A percentile compares a stretch with the other conserved stretches of the same genome.
Evolutionary conservation across 1,140 invertebrate species (phyloP).

Genomic region (Lamellibrachia luymesi): DNA sequence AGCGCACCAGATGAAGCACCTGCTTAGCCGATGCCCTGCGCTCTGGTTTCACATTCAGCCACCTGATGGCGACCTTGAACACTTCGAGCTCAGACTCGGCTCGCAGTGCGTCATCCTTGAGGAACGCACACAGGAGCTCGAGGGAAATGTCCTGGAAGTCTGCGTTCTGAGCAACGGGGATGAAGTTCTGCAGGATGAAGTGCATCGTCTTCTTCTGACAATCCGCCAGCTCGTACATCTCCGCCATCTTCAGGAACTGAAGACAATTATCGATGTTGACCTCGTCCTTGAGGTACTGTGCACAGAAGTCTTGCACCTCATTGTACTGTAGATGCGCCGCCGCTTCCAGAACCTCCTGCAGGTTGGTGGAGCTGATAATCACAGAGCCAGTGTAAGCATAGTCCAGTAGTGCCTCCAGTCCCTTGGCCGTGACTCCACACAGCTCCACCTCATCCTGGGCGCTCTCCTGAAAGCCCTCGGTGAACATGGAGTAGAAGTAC

Average conservation of each 20-base stretch:
- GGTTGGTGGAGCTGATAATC: slow-evolving; percentile 26
- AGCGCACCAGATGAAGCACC: slow-evolving; percentile 21
- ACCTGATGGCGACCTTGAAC: slow-evolving; percentile 15
- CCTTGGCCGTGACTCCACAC: slow-evolving; percentile 25
- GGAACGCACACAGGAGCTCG: slow-evolving; percentile 28
- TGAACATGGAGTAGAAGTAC: slow-evolving; percentile 32
- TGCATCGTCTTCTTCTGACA: slow-evolving; percentile 24
- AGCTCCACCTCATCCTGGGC: slow-evolving; percentile 26
- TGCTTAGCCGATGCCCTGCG: neutral
- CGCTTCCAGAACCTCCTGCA: slow-evolving; percentile 31
- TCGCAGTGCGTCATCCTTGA: slow-evolving; percentile 24
- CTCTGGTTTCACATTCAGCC: slow-evolving; percentile 5
- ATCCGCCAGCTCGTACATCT: slow-evolving; percentile 27
- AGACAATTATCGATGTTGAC: slow-evolving; percentile 29
- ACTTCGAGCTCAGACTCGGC: slow-evolving; percentile 27
- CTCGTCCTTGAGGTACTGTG: slow-evolving; percentile 25
- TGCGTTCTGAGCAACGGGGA: slow-evolving; percentile 28
- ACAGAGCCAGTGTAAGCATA: slow-evolving; percentile 30
- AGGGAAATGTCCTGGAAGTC: slow-evolving; percentile 27
- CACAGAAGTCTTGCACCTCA: slow-evolving; percentile 26
- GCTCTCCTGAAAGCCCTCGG: slow-evolving; percentile 27
- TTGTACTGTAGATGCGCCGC: slow-evolving; percentile 29
- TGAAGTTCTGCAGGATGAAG: slow-evolving; percentile 29
- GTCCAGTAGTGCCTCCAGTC: slow-evolving; percentile 25
- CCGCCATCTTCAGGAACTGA: slow-evolving; percentile 28